Evolutionary conservation across 1,140 invertebrate genomes (phyloP), one percentile per base, ranked within the genome.

Genomic region (Hormaphis cornu): DNA sequence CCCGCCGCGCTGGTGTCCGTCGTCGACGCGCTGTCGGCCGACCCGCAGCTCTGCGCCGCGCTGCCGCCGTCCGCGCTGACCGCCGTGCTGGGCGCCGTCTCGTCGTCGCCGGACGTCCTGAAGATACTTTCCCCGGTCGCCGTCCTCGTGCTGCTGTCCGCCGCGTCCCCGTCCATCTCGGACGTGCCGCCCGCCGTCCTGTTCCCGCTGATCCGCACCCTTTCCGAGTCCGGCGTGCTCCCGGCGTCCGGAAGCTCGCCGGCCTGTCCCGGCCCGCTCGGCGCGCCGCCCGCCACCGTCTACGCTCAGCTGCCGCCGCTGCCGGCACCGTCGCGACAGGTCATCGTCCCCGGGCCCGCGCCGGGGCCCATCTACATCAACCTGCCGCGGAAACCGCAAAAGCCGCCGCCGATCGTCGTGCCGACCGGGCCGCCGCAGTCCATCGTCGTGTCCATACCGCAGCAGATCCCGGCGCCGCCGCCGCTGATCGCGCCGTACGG

Each of bases 401-500:
- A 12, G 7, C 59, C 59, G 0, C 59, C 40, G 0, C 59, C 59
- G 0, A 46, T 63, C n/a, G 20, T 63, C 18, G 6, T 63, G 16
- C 59, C 42, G 1, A 14, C 59, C 12, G 59, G 59, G 14, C 59
- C 59, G 0, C 40, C 59, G 7, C 59, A n/a, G 6, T 56, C 53
- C n/a, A 63, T 63, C n/a, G 44, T 63, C 12, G 44, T 63, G 12
- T 63, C 59, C n/a, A 48, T 63, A 22, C 59, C 59, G 0, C 22
- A 12, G 10, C 59, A n/a, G 9, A 24, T 14, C 6, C 37, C 28
- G 1, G 10, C 42, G 6, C 59, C 59, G 2, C 44, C 59, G 5
- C 44, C 59, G 7, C 9, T 35, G 10, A 63, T 48, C 42, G 8
- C 33, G 26, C 59, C 59, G 6, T 16, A 63, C 6, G 18, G 24